Base-by-base conservation (phyloP, 2,797 vertebrate species). In the Momotus momota region DNA sequence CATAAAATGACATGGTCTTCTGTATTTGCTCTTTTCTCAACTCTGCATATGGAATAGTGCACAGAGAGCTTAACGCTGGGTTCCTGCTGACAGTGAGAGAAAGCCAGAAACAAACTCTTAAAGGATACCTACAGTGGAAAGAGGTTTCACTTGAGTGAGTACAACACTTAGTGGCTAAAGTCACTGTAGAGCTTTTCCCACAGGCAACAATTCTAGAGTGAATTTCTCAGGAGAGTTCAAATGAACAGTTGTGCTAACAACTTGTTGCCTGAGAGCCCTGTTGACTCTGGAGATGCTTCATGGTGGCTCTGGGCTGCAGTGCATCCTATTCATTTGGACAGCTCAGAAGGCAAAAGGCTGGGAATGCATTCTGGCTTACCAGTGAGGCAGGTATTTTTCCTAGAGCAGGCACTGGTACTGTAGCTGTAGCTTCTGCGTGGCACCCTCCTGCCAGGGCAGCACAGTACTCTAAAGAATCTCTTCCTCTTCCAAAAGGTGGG, bases 41-140 rank as follows among this genome's bases (percentile, higher is more conserved):
- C 0, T 0, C 9, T 19, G 17, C 52, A 19, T 25, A 7, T n/a
- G 26, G 58, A 77, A 38, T 8, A 22, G 41, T 15, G 62, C 55
- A 49, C 31, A 45, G 55, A 70, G 66, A 81, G 54, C 49, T 75
- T 18, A 33, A 22, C 38, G 12, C 54, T 22, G 27, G 41, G 12
- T 40, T 90, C 25, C 62, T 72, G 60, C 83, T 70, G 73, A 29
- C 49, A 66, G n/a, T 9, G 43, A 69, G 43, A 58, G 45, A 51
- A 51, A 35, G 16, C 40, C 62, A 54, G 74, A 57, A 70, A 70
- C 38, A 74, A 86, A 49, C 16, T 23, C 54, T 41, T 40, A 18
- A 27, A 83, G 70, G 72, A 38, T 73, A 83, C 48, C 52, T 41
- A 52, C 48, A 58, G 52, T 16, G 40, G 60, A 62, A 52, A 52